These are phyloP conservation scores for Bilobella aurantiaca DNA, from an alignment of 1,140 invertebrate genomes.

Conservation along the genomic window DNA sequence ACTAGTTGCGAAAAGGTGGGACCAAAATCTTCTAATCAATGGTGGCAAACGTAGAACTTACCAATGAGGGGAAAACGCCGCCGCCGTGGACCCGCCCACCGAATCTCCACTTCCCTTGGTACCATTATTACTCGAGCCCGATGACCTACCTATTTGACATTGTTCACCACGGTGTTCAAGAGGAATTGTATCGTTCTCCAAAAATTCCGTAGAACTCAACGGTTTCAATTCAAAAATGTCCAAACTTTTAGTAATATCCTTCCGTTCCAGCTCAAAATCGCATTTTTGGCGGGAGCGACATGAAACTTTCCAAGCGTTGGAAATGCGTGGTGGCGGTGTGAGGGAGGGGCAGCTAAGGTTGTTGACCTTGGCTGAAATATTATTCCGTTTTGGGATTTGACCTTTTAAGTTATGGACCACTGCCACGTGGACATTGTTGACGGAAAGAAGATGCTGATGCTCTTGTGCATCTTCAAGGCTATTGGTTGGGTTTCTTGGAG, in stretches of 20 bases:
- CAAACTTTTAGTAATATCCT: not conserved
- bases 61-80: slow-evolving; percentile 25
- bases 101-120: not conserved
- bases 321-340: too few relatives aligned
- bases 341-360: too few relatives aligned
- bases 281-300: not conserved
- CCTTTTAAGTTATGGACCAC: not conserved
- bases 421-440: not conserved
- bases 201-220: not conserved
- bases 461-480: not conserved
- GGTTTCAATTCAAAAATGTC: not conserved
- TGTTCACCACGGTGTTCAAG: not conserved
- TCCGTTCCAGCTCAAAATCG: not conserved
- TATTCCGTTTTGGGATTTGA: not conserved
- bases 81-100: not conserved
- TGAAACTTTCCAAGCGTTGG: not conserved
- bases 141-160: too few relatives aligned
- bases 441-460: not conserved
- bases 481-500: not conserved
- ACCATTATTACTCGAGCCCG: not conserved
- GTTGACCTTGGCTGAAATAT: not conserved
- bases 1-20: slow-evolving; percentile 1
- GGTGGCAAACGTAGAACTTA: too few relatives aligned
- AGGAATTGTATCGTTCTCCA: not conserved
- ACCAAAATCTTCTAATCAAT: too few relatives aligned